These are phyloP conservation scores for Heliconius cydno DNA, from an alignment of 2,888 invertebrate species.

Conservation along the genomic window DNA sequence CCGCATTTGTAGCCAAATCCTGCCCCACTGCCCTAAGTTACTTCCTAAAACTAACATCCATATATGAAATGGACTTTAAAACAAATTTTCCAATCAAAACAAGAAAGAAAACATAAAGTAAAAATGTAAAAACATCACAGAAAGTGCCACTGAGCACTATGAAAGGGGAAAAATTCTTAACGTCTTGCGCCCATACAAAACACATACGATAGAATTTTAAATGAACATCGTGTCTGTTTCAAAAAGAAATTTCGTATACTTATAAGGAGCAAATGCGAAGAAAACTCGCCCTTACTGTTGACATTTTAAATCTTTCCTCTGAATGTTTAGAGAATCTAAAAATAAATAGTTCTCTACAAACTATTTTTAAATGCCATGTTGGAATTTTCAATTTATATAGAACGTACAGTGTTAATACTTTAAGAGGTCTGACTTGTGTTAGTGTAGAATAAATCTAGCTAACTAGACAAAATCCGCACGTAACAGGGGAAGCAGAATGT, in stretches of 20 bases:
- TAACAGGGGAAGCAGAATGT: neutral
- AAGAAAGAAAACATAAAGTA: neutral
- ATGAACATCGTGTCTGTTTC: constrained; percentile 20
- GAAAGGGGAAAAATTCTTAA: constrained; percentile 11
- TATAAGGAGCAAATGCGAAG: neutral
- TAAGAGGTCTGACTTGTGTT: neutral
- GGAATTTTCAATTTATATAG: constrained; percentile 22
- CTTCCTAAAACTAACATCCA: too few relatives aligned
- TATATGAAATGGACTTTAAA: too few relatives aligned
- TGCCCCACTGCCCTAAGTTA: too few relatives aligned
- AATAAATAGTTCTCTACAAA: constrained; percentile 17
- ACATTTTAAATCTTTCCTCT: constrained; percentile 6
- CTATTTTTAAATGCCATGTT: constrained; percentile 14
- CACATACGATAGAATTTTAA: constrained; percentile 34
- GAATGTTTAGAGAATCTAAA: neutral
- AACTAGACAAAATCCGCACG: neutral
- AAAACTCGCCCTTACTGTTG: constrained; percentile 21
- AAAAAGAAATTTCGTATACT: constrained; percentile 3
- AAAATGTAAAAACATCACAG: neutral
- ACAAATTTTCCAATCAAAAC: neutral
- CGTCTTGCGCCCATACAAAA: constrained; percentile 27
- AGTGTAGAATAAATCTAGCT: neutral
- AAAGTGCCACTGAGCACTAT: neutral
- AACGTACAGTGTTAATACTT: neutral
- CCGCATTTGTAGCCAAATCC: too few relatives aligned